Conservation (phyloP, 2,797 vertebrate genomes). For the Propithecus perrieri region DNA sequence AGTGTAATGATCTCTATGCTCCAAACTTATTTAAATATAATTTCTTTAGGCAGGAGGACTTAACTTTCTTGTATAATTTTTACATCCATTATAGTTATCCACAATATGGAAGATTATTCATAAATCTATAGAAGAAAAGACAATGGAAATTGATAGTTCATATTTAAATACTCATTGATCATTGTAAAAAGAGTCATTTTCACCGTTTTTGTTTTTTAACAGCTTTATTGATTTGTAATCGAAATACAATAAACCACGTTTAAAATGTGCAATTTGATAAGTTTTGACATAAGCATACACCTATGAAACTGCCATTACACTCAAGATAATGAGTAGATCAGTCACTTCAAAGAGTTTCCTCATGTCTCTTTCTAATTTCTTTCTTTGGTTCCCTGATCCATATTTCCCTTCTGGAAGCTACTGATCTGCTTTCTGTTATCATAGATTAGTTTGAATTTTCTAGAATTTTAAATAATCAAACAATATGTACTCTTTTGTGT, state of each 20-base stretch:
- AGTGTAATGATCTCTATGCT: not conserved
- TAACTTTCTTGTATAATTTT: slow-evolving; percentile 25
- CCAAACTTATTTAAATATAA: slow-evolving; percentile 36
- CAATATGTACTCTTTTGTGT: not conserved
- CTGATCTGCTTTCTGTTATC: not conserved
- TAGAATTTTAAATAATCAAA: slow-evolving; percentile 6
- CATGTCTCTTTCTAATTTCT: not conserved
- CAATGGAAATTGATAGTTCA: not conserved
- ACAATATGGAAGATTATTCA: slow-evolving; percentile 9
- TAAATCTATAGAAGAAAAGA: not conserved
- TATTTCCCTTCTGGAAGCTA: not conserved
- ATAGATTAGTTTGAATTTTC: not conserved
- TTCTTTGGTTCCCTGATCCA: not conserved
- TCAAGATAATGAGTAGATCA: not conserved
- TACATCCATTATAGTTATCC: not conserved
- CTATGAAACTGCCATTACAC: not conserved
- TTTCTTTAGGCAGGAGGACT: not conserved
- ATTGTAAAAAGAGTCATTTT: not conserved
- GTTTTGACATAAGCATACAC: not conserved
- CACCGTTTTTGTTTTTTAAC: not conserved
- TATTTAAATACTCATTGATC: slow-evolving; percentile 4
- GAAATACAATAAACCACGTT: not conserved
- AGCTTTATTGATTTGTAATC: not conserved
- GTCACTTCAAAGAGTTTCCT: not conserved
- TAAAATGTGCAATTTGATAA: slow-evolving; percentile 13